Percentiles rank a stretch among this genome's conserved stretches.
Conservation (phyloP, 2,113 vertebrate species). For the Cathartes aura region DNA sequence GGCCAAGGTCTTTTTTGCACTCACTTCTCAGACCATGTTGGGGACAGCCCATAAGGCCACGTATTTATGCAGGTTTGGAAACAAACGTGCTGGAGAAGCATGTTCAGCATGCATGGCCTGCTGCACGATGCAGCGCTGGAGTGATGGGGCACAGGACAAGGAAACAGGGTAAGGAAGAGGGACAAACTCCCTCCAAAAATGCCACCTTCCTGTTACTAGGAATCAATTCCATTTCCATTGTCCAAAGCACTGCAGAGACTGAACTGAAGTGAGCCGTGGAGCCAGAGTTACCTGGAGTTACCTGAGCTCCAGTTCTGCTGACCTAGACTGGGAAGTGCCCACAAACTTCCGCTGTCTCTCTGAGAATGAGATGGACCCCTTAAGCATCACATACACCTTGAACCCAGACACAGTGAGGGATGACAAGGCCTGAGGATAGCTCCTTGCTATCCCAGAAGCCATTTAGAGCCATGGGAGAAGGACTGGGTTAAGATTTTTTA, state of each 20-base stretch:
- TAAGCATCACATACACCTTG: neutral
- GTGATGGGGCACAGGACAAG: fast-evolving
- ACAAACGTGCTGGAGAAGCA: neutral
- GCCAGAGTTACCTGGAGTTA: neutral
- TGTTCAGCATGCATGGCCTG: neutral
- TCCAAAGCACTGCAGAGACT: neutral
- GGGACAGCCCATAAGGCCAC: neutral
- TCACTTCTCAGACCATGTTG: neutral
- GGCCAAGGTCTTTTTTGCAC: neutral
- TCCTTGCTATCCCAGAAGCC: neutral
- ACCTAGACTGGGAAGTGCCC: neutral
- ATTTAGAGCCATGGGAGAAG: neutral
- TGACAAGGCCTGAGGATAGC: neutral
- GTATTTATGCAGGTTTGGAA: neutral
- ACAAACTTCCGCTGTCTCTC: neutral
- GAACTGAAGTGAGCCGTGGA: neutral
- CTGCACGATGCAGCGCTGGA: neutral
- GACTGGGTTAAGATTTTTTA: neutral
- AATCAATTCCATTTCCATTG: neutral
- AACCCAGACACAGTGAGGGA: neutral
- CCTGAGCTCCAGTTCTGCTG: neutral
- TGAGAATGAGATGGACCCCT: neutral
- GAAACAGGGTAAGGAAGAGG: neutral
- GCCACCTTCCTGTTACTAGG: neutral
- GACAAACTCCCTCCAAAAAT: neutral